Conservation (phyloP, 30 jellyfish, hydroid and myxozoan genomes). For the Turritopsis dohrnii region DNA sequence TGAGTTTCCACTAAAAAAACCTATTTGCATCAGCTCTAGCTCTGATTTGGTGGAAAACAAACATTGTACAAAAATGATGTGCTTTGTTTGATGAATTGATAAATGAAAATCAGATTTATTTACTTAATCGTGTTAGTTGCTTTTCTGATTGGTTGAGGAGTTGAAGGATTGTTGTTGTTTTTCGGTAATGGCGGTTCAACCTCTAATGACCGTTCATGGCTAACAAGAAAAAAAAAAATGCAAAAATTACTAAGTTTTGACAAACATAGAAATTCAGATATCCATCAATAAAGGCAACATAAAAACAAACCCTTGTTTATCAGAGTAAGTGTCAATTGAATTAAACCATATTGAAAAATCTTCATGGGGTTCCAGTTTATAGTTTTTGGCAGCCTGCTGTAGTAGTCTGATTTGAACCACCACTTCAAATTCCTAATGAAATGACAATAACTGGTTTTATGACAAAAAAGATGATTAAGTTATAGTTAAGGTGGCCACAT, state of each 20-base stretch:
- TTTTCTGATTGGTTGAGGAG: slow-evolving; percentile 30
- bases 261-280: not conserved
- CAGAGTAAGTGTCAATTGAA: slow-evolving; percentile 48
- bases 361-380: slow-evolving; percentile 41
- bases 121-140: not conserved
- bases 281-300: not conserved
- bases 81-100: not conserved
- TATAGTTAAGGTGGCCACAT: too few relatives aligned
- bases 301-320: slow-evolving; percentile 62
- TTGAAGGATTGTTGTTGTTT: slow-evolving; percentile 1
- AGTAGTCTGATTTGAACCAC: slow-evolving; percentile 62
- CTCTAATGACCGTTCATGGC: slow-evolving; percentile 27
- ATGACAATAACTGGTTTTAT: too few relatives aligned
- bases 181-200: slow-evolving; percentile 33
- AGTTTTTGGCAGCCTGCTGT: slow-evolving; percentile 92
- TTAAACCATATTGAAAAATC: slow-evolving; percentile 68
- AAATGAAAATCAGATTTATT: not conserved
- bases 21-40: too few relatives aligned
- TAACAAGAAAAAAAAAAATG: not conserved
- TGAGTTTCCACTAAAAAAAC: too few relatives aligned
- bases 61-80: too few relatives aligned
- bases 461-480: too few relatives aligned
- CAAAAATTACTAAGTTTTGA: not conserved
- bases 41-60: not conserved
- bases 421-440: slow-evolving; percentile 46